Evolutionary conservation across 2,113 vertebrate species (phyloP).

Genomic region (Siphamia tubifer): DNA sequence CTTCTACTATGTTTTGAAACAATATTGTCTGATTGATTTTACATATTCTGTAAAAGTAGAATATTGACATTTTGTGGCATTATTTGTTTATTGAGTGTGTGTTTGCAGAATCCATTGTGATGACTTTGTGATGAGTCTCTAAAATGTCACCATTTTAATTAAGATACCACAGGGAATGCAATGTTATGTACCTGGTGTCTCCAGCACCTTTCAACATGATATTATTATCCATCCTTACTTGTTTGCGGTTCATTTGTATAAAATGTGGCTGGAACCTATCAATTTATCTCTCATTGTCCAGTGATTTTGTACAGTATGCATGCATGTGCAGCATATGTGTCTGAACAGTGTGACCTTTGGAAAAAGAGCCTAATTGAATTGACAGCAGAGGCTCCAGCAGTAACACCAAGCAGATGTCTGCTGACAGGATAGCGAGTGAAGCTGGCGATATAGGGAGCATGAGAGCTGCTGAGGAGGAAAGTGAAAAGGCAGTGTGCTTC

Average conservation of each 20-base stretch:
- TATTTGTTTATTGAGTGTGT: constrained; percentile 36
- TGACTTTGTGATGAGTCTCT: constrained; percentile 6
- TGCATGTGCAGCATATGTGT: constrained; percentile 6
- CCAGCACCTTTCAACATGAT: background rate
- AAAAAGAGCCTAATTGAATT: constrained; percentile 54
- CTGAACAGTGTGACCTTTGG: constrained; percentile 23
- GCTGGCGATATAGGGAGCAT: constrained; percentile 18
- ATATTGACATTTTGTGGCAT: constrained; percentile 39
- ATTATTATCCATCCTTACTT: background rate
- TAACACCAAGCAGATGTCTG: constrained; percentile 68
- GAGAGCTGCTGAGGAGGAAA: background rate
- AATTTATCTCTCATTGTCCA: background rate
- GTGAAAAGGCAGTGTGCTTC: background rate
- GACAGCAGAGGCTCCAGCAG: constrained; percentile 49
- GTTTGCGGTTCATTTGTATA: background rate
- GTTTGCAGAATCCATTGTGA: constrained; percentile 7
- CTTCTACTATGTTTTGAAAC: constrained; percentile 1
- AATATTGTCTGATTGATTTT: background rate
- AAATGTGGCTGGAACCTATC: background rate
- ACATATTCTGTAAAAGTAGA: constrained; percentile 16
- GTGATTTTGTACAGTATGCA: background rate
- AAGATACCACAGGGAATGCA: background rate
- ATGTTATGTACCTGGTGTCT: background rate
- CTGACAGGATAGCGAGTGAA: constrained; percentile 44
- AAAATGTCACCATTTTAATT: constrained; percentile 61